A percentile compares a stretch with the other conserved stretches of the same genome.
Conservation (phyloP, 2,797 vertebrate genomes). For the Orestias chungarensis region DNA sequence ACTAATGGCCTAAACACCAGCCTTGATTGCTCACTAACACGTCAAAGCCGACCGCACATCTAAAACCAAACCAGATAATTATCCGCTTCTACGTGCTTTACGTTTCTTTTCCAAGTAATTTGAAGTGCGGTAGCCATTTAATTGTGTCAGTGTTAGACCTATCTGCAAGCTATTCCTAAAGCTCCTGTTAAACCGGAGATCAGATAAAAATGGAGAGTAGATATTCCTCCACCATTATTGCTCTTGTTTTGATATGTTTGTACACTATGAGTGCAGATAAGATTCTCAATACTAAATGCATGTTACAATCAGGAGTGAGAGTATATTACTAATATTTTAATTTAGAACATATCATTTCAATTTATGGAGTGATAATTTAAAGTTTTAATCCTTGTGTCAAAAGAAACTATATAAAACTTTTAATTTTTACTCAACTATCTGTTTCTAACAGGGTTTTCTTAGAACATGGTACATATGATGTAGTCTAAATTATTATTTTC, state of each 20-base stretch:
- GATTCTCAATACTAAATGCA: neutral
- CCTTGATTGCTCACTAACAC: neutral
- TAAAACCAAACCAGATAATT: neutral
- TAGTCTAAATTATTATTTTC: neutral
- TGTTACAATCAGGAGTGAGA: neutral
- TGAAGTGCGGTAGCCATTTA: neutral
- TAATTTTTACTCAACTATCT: neutral
- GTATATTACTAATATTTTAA: neutral
- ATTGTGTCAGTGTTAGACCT: neutral
- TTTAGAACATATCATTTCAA: neutral
- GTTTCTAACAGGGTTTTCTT: neutral
- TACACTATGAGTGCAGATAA: no score
- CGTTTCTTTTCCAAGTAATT: neutral
- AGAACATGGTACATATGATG: neutral
- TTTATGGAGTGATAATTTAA: neutral
- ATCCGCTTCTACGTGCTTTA: neutral
- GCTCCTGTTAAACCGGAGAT: neutral
- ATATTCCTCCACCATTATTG: no score
- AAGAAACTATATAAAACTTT: neutral
- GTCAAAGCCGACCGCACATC: neutral
- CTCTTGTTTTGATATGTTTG: no score
- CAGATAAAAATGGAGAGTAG: neutral
- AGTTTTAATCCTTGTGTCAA: neutral
- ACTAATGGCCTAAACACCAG: neutral
- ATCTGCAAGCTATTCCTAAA: neutral